Conservation (phyloP, 2,797 vertebrate species). For the Crenuchus spilurus region DNA sequence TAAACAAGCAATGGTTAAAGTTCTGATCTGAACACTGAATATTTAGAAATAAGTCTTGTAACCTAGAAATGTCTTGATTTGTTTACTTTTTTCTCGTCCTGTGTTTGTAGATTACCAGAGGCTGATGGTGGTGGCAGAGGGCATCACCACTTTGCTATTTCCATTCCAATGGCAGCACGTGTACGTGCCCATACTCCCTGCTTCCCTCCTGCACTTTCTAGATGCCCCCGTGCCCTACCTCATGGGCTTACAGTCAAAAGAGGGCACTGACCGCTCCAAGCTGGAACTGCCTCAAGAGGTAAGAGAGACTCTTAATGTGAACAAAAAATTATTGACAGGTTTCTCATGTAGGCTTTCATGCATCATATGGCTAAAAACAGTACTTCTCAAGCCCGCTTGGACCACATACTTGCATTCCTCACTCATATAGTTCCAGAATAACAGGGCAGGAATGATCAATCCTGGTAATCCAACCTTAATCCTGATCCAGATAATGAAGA, state of each 20-base stretch:
- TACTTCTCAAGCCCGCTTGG: too few relatives aligned
- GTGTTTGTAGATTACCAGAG: conserved; percentile 89
- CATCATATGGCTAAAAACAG: too few relatives aligned
- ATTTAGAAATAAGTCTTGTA: too few relatives aligned
- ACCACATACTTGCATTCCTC: too few relatives aligned
- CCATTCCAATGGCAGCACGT: conserved; percentile 99
- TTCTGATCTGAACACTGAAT: too few relatives aligned
- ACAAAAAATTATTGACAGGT: background rate
- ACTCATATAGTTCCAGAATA: too few relatives aligned
- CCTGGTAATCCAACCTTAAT: too few relatives aligned
- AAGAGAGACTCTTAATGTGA: conserved; percentile 38
- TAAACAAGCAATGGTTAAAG: too few relatives aligned
- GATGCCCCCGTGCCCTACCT: conserved; percentile 96
- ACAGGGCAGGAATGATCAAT: too few relatives aligned
- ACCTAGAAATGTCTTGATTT: too few relatives aligned
- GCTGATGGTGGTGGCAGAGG: conserved; percentile 94
- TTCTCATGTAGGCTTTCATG: too few relatives aligned
- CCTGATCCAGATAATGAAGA: too few relatives aligned
- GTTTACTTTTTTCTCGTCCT: background rate
- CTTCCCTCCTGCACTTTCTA: conserved; percentile 92
- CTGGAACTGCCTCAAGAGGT: conserved; percentile 97
- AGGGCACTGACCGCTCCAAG: conserved; percentile 90
- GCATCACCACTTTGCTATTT: conserved; percentile 91
- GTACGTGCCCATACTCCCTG: conserved; percentile 94
- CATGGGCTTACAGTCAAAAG: conserved; percentile 94